phyloP scores from a whole-genome alignment of 2,113 vertebrate genomes.

The Passer domesticus region DNA sequence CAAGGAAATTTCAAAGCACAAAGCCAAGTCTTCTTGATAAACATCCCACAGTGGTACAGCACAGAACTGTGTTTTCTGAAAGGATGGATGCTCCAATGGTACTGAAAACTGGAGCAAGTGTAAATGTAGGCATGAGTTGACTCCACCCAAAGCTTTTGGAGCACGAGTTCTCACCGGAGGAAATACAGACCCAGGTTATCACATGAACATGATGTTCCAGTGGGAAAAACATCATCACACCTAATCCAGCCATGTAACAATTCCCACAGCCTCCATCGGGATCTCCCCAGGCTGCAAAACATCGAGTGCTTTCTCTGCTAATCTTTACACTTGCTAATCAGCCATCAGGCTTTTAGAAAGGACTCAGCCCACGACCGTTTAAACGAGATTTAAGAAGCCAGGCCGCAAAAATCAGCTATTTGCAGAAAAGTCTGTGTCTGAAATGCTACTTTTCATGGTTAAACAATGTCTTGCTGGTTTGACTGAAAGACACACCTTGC shows the following conservation, averaged over 20 bases:
- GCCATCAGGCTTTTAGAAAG: neutral
- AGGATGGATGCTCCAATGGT: neutral
- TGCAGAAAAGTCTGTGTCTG: neutral
- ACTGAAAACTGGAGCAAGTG: neutral
- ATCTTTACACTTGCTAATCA: neutral
- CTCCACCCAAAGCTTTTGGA: neutral
- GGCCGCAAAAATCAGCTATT: neutral
- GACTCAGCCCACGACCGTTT: neutral
- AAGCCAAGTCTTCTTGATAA: neutral
- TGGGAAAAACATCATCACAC: neutral
- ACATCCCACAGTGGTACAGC: neutral
- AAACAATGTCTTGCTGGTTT: neutral
- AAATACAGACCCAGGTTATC: neutral
- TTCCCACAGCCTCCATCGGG: accelerated
- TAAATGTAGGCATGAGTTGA: neutral
- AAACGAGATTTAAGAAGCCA: neutral
- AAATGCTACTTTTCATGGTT: neutral
- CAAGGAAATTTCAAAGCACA: neutral
- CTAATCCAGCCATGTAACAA: neutral
- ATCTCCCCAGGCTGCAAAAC: neutral
- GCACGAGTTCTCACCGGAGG: neutral
- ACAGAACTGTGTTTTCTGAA: neutral
- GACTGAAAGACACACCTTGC: neutral
- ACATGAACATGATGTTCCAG: neutral
- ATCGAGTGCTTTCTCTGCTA: neutral